Evolutionary conservation across 2,888 invertebrate genomes (phyloP).

Genomic region (Lepidochitona cinerea): DNA sequence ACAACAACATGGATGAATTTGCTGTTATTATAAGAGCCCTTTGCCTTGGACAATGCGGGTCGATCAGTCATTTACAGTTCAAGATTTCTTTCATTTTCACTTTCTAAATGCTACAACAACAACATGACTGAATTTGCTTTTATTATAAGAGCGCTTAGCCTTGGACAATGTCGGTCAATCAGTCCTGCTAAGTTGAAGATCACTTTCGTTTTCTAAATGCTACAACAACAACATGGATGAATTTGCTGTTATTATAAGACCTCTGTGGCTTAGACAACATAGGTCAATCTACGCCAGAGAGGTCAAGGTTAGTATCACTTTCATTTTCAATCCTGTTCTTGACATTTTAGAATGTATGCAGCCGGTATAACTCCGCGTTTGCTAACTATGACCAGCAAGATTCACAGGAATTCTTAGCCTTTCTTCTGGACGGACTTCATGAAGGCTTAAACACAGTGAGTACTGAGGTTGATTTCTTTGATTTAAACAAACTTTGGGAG

Average conservation of each 20-base stretch:
- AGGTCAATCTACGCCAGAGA: conserved; percentile 85
- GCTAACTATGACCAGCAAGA: conserved; percentile 85
- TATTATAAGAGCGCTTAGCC: too few relatives aligned
- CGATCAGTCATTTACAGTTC: conserved; percentile 84
- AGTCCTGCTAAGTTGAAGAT: too few relatives aligned
- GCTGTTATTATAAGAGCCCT: conserved; percentile 85
- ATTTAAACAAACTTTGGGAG: too few relatives aligned
- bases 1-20: conserved; percentile 86
- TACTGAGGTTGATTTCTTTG: conserved; percentile 17
- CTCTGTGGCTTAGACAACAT: conserved; percentile 86
- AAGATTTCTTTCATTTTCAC: conserved; percentile 75
- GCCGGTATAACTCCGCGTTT: conserved; percentile 80
- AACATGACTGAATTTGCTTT: too few relatives aligned
- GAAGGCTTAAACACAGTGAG: conserved; percentile 82
- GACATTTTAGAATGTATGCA: conserved; percentile 54
- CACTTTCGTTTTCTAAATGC: too few relatives aligned
- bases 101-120: too few relatives aligned
- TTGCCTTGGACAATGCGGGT: conserved; percentile 86
- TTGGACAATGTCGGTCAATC: too few relatives aligned
- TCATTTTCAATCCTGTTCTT: background rate
- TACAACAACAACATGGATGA: too few relatives aligned
- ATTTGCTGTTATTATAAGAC: conserved; percentile 84
- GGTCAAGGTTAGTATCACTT: conserved; percentile 78
- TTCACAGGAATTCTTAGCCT: conserved; percentile 91
- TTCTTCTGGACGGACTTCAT: conserved; percentile 89